Conservation (phyloP, 2,888 invertebrate species). For the Eristalis pertinax region DNA sequence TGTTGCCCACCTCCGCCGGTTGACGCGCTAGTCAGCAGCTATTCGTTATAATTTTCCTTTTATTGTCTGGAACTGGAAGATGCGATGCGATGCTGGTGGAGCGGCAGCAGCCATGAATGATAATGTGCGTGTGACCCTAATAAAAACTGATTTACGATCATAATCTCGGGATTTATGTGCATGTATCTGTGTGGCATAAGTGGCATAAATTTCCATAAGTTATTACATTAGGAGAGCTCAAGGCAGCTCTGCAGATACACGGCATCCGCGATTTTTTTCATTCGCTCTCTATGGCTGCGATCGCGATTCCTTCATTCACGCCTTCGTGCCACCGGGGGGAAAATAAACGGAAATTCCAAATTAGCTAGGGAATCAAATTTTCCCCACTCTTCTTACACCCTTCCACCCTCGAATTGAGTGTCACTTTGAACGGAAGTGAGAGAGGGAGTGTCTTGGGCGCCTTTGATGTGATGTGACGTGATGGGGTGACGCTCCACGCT, state of each 20-base stretch:
- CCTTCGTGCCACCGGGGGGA: not conserved
- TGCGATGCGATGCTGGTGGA: not conserved
- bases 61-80: conserved; percentile 30
- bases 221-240: conserved; percentile 64
- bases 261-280: conserved; percentile 27
- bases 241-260: conserved; percentile 15
- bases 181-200: conserved; percentile 57
- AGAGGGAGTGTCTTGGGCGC: not conserved
- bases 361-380: not conserved
- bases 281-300: conserved; percentile 20
- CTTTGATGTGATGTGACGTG: conserved; percentile 30
- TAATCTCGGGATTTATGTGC: conserved; percentile 64
- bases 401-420: not conserved
- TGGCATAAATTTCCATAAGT: conserved; percentile 68
- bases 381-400: too few species aligned
- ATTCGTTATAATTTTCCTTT: conserved; percentile 43
- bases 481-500: not conserved
- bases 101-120: conserved; percentile 35
- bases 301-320: not conserved
- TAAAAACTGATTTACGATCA: conserved; percentile 70
- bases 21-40: not conserved
- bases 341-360: not conserved
- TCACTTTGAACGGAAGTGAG: not conserved
- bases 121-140: conserved; percentile 66
- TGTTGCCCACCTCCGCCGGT: not conserved